phyloP scores from a whole-genome alignment of 2,797 vertebrate species.

The Neosilurus hyrtlii region DNA sequence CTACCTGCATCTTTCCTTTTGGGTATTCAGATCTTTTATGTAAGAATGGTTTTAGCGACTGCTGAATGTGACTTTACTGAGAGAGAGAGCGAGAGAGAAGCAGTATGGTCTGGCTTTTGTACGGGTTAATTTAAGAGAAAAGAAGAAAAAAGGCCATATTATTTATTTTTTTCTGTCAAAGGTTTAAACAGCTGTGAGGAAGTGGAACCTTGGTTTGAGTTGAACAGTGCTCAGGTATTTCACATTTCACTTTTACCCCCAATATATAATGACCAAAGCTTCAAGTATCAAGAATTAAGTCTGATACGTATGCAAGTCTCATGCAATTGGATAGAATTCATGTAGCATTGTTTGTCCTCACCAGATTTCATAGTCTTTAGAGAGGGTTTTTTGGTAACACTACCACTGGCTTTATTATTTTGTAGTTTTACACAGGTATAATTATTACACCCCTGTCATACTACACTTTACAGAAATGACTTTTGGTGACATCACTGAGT shows the following conservation, averaged over 20 bases:
- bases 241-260: slow-evolving; percentile 48
- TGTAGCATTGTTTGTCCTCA: slow-evolving; percentile 58
- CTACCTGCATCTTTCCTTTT: slow-evolving; percentile 70
- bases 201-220: slow-evolving; percentile 77
- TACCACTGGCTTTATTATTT: not conserved
- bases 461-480: slow-evolving; percentile 50
- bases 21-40: slow-evolving; percentile 67
- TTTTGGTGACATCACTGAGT: slow-evolving; percentile 63
- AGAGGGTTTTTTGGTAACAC: slow-evolving; percentile 18
- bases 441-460: not conserved
- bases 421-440: not conserved
- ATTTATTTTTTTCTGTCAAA: slow-evolving; percentile 78
- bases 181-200: slow-evolving; percentile 73
- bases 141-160: slow-evolving; percentile 81
- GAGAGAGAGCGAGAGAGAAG: slow-evolving; percentile 63
- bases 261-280: slow-evolving; percentile 77
- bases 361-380: slow-evolving; percentile 8
- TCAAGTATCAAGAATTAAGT: slow-evolving; percentile 59
- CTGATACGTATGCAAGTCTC: slow-evolving; percentile 70
- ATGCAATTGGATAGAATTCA: slow-evolving; percentile 66
- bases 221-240: slow-evolving; percentile 60
- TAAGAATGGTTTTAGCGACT: slow-evolving; percentile 80
- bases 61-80: slow-evolving; percentile 84
- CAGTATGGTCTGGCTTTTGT: slow-evolving; percentile 80
- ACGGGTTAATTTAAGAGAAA: slow-evolving; percentile 78